Evolutionary conservation across 2,113 vertebrate genomes (phyloP).

Genomic region (Motacilla tschutschensis): DNA sequence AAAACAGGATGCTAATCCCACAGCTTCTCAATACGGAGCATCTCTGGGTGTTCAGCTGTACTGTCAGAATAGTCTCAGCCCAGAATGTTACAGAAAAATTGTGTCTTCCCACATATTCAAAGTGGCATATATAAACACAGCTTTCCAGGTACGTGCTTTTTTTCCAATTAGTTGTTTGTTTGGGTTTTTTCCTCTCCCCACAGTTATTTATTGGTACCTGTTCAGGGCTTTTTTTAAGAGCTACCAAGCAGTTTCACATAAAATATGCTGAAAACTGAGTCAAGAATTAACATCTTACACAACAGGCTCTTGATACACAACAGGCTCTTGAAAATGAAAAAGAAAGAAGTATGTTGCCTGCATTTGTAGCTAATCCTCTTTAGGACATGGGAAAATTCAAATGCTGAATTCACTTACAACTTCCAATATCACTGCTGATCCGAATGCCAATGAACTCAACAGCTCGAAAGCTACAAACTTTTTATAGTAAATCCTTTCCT

Average conservation of each 20-base stretch:
- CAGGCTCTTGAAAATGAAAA: conserved; percentile 59
- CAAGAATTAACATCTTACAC: conserved; percentile 63
- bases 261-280: conserved; percentile 47
- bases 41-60: not conserved
- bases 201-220: not conserved
- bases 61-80: not conserved
- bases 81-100: not conserved
- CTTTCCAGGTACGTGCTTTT: not conserved
- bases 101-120: not conserved
- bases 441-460: conserved; percentile 76
- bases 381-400: conserved; percentile 78
- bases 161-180: not conserved
- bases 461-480: conserved; percentile 74
- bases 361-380: conserved; percentile 86
- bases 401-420: conserved; percentile 75
- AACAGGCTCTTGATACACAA: conserved; percentile 58
- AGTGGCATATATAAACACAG: not conserved
- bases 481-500: conserved; percentile 77
- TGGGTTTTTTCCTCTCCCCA: too few species aligned
- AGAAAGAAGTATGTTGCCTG: conserved; percentile 73
- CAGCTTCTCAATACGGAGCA: not conserved
- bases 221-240: not conserved
- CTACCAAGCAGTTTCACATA: not conserved
- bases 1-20: not conserved
- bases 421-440: conserved; percentile 73